Base-by-base conservation (phyloP, 2,113 vertebrate genomes). In the Sylvilagus bachmani region DNA sequence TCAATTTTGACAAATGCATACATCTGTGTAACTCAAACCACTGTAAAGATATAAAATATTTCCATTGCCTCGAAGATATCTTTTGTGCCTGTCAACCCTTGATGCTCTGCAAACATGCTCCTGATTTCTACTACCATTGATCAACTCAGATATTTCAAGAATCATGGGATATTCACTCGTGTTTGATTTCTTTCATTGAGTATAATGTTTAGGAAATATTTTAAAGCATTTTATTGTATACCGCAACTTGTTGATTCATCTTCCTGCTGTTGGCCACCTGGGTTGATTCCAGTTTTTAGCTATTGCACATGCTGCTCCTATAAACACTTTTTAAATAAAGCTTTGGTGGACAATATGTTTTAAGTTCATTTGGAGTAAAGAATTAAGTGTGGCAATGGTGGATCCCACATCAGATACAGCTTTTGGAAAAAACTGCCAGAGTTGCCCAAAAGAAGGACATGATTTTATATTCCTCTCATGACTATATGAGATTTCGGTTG, bases 351-450 rank as follows among this genome's bases (percentile, higher is more conserved):
- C 21, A 51, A n/a, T 44, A 64, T 61, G 6, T 81, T 96, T 95
- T 55, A 53, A 96, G 73, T 86, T 91, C 71, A 85, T 89, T 95
- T 67, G 55, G 69, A 78, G 82, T 86, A 89, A 89, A 62, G 53
- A 81, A 27, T 12, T 69, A 89, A 24, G 29, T 69, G 3, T 82
- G 75, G 21, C 16, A 86, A 21, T 86, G 33, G 24, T 25, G 8
- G 61, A 33, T 61, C 67, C 75, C 61, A 81, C 27, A 81, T 27
- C 55, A 94, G 94, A 92, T 36, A 38, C 51, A 71, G 13, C 61
- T 90, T 58, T 61, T 78, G 38, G 51, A 24, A 73, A 80, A 64
- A 88, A 71, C 14, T 22, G 29, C 16, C 31, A 21, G 27, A 78
- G 49, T 71, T 94, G 62, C 74, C 27, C 78, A 58, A 79, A 95